Percentiles rank a stretch among this genome's conserved stretches.
These are phyloP conservation scores for Ochropleura plecta DNA, from an alignment of 2,888 invertebrate species.

Conservation along the genomic window DNA sequence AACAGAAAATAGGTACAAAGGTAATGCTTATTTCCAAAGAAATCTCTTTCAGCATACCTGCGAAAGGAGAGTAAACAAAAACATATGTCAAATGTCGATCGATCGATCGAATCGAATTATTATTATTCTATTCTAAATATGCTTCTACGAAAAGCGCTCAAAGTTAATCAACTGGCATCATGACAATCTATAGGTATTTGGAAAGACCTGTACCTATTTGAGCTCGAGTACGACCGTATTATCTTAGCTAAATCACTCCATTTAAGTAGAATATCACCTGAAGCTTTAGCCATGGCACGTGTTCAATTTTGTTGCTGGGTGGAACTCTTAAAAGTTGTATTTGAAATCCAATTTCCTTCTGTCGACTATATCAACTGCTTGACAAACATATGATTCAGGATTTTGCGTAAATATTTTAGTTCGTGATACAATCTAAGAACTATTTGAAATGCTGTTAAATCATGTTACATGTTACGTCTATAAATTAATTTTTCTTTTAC, in stretches of 20 bases:
- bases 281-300: not conserved
- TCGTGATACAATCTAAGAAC: not conserved
- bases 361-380: slow-evolving; percentile 2
- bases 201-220: not conserved
- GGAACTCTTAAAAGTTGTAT: slow-evolving; percentile 13
- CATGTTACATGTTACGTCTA: not conserved
- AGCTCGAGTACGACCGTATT: not conserved
- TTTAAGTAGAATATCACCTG: not conserved
- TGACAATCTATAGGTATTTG: not conserved
- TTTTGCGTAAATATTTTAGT: slow-evolving; percentile 4
- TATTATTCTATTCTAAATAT: not conserved
- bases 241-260: not conserved
- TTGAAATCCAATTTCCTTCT: slow-evolving; percentile 28
- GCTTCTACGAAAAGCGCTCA: too few relatives aligned
- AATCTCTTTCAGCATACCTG: too few relatives aligned
- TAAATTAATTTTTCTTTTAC: too few relatives aligned
- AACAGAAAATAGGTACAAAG: too few relatives aligned
- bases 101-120: too few relatives aligned
- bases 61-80: too few relatives aligned
- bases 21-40: too few relatives aligned
- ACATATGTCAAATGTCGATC: too few relatives aligned
- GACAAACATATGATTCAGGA: slow-evolving; percentile 8
- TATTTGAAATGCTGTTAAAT: not conserved
- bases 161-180: not conserved
- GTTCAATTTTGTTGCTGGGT: slow-evolving; percentile 3